phyloP scores from a whole-genome alignment of 2,113 vertebrate genomes.

The Heterocephalus glaber region DNA sequence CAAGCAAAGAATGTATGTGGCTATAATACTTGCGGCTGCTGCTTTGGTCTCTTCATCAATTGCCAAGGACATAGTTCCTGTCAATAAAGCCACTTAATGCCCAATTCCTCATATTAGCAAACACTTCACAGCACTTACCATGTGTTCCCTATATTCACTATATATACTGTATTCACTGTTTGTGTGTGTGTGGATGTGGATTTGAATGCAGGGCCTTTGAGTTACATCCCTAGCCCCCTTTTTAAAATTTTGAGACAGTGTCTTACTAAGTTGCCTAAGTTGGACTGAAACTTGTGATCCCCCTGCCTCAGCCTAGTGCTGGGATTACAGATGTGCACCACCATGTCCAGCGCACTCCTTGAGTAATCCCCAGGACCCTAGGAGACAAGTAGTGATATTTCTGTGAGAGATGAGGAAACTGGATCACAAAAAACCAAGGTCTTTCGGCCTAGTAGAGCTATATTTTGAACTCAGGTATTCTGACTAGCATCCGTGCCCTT shows the following conservation, averaged over 20 bases:
- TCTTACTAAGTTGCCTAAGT: no score
- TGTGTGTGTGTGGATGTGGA: no score
- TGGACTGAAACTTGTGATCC: no score
- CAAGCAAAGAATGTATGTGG: background rate
- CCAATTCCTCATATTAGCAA: background rate
- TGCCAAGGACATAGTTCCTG: background rate
- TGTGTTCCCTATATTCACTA: background rate
- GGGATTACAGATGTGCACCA: no score
- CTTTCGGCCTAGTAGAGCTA: background rate
- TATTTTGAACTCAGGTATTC: background rate
- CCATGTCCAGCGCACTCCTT: background rate
- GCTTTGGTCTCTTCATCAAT: background rate
- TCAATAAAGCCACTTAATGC: constrained; percentile 15
- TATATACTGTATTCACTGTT: background rate
- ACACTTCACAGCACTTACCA: background rate
- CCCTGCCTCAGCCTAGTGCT: no score
- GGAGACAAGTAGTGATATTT: background rate
- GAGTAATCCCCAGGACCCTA: background rate
- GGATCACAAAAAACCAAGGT: background rate
- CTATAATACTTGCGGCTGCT: background rate
- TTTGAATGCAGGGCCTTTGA: no score
- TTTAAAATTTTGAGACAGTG: no score
- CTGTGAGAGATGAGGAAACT: background rate
- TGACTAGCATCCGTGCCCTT: background rate
- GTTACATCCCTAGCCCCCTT: no score